Evolutionary conservation across 2,113 vertebrate species (phyloP).

Genomic region (Gracilinanus agilis): DNA sequence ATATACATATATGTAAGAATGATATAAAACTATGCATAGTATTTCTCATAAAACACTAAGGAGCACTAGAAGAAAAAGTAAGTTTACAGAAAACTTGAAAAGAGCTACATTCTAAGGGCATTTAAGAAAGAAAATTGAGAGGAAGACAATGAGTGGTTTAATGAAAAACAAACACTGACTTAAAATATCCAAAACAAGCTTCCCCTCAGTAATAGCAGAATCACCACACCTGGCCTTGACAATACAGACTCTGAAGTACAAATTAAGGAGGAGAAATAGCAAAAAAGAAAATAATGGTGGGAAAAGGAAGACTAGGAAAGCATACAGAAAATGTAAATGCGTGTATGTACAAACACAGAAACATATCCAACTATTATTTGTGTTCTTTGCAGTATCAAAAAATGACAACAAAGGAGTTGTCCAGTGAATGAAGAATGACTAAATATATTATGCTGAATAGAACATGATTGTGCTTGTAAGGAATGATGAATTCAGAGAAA

Average conservation of each 20-base stretch:
- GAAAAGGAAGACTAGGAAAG: background rate
- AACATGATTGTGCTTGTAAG: background rate
- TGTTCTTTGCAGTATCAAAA: background rate
- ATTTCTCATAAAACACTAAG: background rate
- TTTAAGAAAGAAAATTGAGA: background rate
- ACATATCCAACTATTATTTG: background rate
- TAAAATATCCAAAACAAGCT: background rate
- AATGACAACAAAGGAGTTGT: background rate
- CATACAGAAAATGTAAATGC: background rate
- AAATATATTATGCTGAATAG: background rate
- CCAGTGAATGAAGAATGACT: background rate
- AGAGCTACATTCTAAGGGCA: background rate
- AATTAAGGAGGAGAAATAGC: background rate
- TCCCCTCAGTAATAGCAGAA: background rate
- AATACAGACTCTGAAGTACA: background rate
- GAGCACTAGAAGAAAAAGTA: background rate
- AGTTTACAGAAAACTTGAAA: background rate
- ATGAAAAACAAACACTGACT: background rate
- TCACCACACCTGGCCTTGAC: background rate
- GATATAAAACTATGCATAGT: background rate
- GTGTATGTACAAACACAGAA: background rate
- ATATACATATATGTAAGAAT: background rate
- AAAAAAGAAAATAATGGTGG: background rate
- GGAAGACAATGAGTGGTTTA: background rate
- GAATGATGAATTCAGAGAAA: background rate